Percentiles rank a stretch among this genome's conserved stretches.
Evolutionary conservation across 2,113 vertebrate genomes (phyloP).

Genomic region (Electrona antarctica): DNA sequence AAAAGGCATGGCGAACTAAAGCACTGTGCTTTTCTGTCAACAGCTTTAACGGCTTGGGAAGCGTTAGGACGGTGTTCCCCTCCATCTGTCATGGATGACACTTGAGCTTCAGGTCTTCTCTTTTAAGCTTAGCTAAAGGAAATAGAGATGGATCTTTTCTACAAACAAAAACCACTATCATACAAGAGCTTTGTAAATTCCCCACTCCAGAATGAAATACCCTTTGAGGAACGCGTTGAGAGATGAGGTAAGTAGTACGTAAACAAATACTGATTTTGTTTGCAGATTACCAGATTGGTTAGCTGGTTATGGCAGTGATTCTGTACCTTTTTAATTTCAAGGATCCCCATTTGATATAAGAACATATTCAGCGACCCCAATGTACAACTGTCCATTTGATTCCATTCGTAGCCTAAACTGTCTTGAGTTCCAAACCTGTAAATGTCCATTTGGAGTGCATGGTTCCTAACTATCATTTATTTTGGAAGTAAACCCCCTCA

Average conservation of each 20-base stretch:
- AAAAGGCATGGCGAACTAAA: conserved; percentile 50
- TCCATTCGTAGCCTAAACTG: no score
- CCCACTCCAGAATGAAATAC: background rate
- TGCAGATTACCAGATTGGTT: no score
- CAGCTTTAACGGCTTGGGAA: conserved; percentile 58
- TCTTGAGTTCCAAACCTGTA: no score
- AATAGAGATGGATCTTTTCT: background rate
- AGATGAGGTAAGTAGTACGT: background rate
- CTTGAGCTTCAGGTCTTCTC: background rate
- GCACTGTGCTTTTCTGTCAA: conserved; percentile 48
- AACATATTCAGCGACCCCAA: no score
- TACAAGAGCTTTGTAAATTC: background rate
- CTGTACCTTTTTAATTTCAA: no score
- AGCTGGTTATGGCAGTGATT: no score
- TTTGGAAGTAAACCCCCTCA: no score
- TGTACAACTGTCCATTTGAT: no score
- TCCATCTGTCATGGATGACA: conserved; percentile 16
- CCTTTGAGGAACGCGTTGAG: no score
- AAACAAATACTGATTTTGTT: background rate
- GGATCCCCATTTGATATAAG: no score
- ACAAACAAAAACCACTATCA: background rate
- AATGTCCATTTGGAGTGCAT: no score
- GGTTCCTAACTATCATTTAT: no score
- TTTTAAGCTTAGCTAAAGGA: conserved; percentile 7
- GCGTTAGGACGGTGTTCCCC: conserved; percentile 35